Percentiles rank a stretch among this genome's conserved stretches.
phyloP scores from a whole-genome alignment of 2,113 vertebrate genomes.

The Bambusicola thoracicus region DNA sequence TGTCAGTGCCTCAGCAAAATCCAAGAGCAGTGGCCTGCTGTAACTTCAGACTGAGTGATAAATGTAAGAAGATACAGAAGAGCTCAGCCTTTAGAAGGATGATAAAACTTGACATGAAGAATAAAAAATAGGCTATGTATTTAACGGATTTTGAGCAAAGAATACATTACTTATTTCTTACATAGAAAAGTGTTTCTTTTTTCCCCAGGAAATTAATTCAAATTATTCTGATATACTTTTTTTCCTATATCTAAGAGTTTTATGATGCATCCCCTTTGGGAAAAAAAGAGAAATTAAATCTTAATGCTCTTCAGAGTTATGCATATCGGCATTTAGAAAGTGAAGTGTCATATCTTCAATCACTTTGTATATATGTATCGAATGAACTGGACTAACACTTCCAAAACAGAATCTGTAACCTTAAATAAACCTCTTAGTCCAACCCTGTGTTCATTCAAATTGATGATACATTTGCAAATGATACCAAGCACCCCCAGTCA shows the following conservation, averaged over 20 bases:
- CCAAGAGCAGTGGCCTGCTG: background rate
- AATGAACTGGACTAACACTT: background rate
- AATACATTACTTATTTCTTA: background rate
- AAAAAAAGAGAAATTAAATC: background rate
- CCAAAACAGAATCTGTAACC: background rate
- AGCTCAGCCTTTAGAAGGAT: background rate
- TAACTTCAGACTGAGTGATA: background rate
- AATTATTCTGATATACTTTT: background rate
- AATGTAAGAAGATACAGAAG: background rate
- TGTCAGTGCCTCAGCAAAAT: background rate
- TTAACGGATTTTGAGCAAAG: background rate
- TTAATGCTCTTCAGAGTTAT: background rate
- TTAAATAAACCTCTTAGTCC: background rate
- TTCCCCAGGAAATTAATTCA: background rate
- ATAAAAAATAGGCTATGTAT: background rate
- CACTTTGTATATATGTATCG: too few relatives aligned
- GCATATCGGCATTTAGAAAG: background rate
- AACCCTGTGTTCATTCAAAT: background rate
- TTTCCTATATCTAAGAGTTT: background rate
- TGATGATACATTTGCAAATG: background rate
- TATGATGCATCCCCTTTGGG: background rate
- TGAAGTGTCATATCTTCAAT: background rate
- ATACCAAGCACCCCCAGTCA: background rate
- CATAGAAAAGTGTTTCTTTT: background rate
- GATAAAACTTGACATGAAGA: background rate